Conservation (phyloP, 2,888 invertebrate species). For the Nycteola revayana region DNA sequence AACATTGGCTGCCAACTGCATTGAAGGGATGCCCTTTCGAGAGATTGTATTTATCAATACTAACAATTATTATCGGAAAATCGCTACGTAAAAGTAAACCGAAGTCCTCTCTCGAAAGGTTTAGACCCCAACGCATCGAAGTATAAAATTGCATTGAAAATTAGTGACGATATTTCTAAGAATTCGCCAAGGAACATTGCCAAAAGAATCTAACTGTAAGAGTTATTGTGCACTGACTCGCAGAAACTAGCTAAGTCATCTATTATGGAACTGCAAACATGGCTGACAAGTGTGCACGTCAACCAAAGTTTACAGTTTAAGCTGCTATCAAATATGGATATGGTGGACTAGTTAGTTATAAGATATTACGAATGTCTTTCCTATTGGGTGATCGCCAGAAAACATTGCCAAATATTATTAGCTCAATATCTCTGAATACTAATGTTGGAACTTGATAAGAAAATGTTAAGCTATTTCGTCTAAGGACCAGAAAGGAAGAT, state of each 20-base stretch:
- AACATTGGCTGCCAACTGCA: conserved; percentile 60
- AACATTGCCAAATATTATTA: conserved; percentile 66
- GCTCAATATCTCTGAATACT: conserved; percentile 52
- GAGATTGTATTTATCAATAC: conserved; percentile 47
- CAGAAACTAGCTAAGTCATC: conserved; percentile 18
- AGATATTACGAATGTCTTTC: conserved; percentile 45
- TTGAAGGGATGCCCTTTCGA: conserved; percentile 53
- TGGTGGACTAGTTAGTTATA: conserved; percentile 22
- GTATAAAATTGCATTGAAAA: conserved; percentile 45
- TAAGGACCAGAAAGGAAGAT: too few species aligned
- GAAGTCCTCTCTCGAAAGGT: conserved; percentile 11
- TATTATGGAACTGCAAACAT: conserved; percentile 20
- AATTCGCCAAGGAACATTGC: conserved; percentile 43
- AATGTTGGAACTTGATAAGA: conserved; percentile 42
- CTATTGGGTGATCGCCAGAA: conserved; percentile 62
- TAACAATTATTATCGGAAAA: conserved; percentile 36
- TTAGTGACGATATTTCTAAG: conserved; percentile 41
- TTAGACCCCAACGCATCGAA: conserved; percentile 16
- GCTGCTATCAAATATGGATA: conserved; percentile 22
- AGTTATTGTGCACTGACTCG: conserved; percentile 29
- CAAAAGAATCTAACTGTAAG: conserved; percentile 48
- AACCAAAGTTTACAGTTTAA: conserved; percentile 25
- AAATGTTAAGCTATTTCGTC: too few species aligned
- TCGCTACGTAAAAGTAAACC: conserved; percentile 27
- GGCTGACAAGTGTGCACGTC: conserved; percentile 14